Conservation (phyloP, 2,797 vertebrate species). For the Sphenopsis melanotis region DNA sequence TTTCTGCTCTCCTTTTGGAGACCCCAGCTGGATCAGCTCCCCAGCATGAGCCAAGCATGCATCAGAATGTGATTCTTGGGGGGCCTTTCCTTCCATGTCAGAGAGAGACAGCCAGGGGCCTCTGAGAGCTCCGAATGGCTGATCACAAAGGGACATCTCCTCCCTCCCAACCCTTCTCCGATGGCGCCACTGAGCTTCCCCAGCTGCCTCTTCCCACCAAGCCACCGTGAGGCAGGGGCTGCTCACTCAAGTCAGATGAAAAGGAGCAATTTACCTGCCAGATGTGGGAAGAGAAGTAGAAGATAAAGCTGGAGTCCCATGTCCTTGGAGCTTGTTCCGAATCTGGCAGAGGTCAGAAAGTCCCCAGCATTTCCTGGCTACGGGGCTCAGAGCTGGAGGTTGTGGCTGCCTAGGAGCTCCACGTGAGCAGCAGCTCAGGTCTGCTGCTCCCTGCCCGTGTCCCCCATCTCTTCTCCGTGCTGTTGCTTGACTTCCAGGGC, state of each 20-base stretch:
- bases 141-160: background rate
- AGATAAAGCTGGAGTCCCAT: constrained; percentile 57
- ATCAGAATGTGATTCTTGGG: accelerated
- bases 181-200: background rate
- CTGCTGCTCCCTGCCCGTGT: background rate
- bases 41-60: accelerated
- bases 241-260: background rate
- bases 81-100: accelerated
- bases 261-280: constrained; percentile 45
- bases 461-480: background rate
- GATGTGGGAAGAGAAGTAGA: constrained; percentile 25
- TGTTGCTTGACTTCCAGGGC: background rate
- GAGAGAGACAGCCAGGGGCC: background rate
- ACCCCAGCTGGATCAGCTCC: background rate
- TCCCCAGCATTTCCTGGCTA: background rate
- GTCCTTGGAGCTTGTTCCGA: background rate
- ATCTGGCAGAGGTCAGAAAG: constrained; percentile 34
- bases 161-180: background rate
- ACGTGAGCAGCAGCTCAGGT: background rate
- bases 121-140: background rate
- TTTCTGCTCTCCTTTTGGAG: background rate
- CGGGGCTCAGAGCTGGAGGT: background rate
- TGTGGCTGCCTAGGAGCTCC: background rate
- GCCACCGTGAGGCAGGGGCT: background rate
- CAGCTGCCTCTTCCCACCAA: background rate